Evolutionary conservation across 64 coral and sea anemone species (phyloP).

Genomic region (Platygyra sinensis): DNA sequence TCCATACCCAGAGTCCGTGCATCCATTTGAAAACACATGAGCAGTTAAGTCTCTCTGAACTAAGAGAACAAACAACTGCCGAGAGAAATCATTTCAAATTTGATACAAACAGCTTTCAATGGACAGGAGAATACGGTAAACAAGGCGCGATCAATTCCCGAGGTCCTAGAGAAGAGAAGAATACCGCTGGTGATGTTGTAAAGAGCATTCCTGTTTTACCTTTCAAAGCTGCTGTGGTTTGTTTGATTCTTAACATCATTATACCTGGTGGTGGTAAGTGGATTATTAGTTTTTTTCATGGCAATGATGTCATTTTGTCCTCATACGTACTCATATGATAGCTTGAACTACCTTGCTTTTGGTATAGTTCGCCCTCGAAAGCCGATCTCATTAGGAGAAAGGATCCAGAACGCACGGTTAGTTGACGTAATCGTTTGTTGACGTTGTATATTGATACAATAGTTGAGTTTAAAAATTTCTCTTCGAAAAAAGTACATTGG

Average conservation of each 20-base stretch:
- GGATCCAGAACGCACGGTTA: no score
- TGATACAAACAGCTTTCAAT: background rate
- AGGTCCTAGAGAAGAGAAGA: background rate
- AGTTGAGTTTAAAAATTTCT: no score
- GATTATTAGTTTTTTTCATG: background rate
- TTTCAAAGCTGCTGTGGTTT: slow-evolving; percentile 59
- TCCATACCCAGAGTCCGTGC: slow-evolving; percentile 41
- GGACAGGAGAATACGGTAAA: background rate
- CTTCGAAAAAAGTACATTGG: no score
- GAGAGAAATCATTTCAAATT: slow-evolving; percentile 21
- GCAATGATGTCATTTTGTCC: background rate
- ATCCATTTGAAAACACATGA: slow-evolving; percentile 51
- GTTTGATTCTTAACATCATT: slow-evolving; percentile 55
- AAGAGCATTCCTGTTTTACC: slow-evolving; percentile 54
- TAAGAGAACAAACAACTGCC: background rate
- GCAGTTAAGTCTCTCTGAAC: slow-evolving; percentile 10
- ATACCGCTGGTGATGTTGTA: background rate
- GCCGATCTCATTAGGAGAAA: no score
- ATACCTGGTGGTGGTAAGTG: slow-evolving; percentile 54
- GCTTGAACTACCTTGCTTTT: no score
- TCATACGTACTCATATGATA: no score
- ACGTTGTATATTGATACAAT: no score
- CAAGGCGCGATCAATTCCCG: background rate
- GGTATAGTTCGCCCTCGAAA: no score
- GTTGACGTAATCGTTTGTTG: no score